Evolutionary conservation across 2,888 invertebrate species (phyloP), one percentile per base, ranked within the genome.

Genomic region (Eilema griseolum): DNA sequence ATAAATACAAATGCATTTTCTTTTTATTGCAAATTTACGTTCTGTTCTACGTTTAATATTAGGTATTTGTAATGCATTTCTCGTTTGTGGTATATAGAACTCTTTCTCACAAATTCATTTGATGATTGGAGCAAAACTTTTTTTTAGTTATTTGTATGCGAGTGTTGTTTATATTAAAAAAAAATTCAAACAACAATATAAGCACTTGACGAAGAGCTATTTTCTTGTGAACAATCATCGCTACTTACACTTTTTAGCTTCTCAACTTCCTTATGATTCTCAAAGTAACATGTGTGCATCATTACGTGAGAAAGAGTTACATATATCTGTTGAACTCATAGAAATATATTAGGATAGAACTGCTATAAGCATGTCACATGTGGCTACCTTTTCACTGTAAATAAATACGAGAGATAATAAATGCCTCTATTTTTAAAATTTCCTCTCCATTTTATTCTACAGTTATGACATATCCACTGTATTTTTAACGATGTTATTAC

Each of bases 31-130:
- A 57, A 57, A 12, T 57, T 12, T 24, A 14, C 26, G 24, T 26
- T 59, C 59, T 26, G 8, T 59, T 59, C 59, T 59, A 59, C 14
- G 59, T 59, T 59, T 59, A 26, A 59, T 59, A 26, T 24, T 57
- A 59, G 59, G 8, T 59, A 28, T 59, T 59, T 26, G 26, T 26
- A 28, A 59, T 66, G 66, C 60, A 20, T 61, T 63, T 70, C 52
- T 37, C 52, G 57, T 65, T 62, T 16, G 20, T 62, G 52, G 20
- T 66, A 66, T 20, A 60, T 31, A 28, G 64, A 57, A 71, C 62
- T 33, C 69, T 66, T 57, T 37, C 12, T 12, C 16, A 64, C 64
- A 12, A 24, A 8, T 41, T 16, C n/a, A 52, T 52, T n/a, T 10
- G n/a, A 52, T 1, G 16, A 10, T 52, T 52, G 52, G 2, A 52